phyloP scores from a whole-genome alignment of 2,113 vertebrate genomes.

The Gymnarchus niloticus region DNA sequence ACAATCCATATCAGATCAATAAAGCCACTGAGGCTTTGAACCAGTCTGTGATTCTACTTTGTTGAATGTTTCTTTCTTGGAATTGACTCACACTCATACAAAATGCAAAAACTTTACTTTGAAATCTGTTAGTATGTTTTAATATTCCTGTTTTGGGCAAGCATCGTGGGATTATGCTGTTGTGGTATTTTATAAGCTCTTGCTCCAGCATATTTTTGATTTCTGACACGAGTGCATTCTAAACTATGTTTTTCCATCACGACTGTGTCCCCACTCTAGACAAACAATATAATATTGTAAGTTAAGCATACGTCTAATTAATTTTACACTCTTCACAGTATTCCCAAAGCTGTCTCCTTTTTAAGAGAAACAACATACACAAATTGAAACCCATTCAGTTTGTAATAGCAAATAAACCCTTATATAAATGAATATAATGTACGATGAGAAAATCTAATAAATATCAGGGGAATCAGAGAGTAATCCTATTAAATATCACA shows the following conservation, averaged over 20 bases:
- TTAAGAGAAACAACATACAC: neutral
- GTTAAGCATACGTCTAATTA: neutral
- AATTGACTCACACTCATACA: neutral
- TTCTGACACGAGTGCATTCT: neutral
- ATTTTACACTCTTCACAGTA: neutral
- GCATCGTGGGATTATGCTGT: neutral
- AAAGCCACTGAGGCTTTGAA: neutral
- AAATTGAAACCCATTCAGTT: slow-evolving; percentile 32
- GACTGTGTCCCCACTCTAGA: no score
- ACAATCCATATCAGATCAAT: neutral
- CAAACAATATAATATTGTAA: neutral
- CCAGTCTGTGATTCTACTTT: neutral
- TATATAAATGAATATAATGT: slow-evolving; percentile 34
- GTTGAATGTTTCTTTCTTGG: neutral
- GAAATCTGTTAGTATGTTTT: neutral
- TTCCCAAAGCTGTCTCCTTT: neutral
- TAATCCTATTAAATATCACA: slow-evolving; percentile 67
- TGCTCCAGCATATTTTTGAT: neutral
- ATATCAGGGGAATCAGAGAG: slow-evolving; percentile 50
- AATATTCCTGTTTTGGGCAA: neutral
- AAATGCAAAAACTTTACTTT: neutral
- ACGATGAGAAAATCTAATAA: slow-evolving; percentile 51
- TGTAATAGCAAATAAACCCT: slow-evolving; percentile 46
- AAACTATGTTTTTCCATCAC: no score
- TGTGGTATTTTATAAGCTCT: neutral